These are phyloP conservation scores for Syngnathus scovelli DNA, from an alignment of 2,113 vertebrate genomes.

Conservation along the genomic window DNA sequence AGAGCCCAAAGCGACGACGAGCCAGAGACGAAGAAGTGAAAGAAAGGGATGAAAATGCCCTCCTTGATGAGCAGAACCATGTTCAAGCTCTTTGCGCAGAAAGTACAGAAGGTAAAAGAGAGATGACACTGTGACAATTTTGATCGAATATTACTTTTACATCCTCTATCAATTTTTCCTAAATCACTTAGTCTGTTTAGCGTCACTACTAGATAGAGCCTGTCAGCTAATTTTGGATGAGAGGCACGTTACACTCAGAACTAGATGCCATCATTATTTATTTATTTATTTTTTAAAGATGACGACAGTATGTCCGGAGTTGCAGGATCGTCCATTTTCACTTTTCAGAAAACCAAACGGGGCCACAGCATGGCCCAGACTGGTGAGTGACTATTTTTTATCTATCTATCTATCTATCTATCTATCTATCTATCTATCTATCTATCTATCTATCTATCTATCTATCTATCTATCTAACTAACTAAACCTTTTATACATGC, in stretches of 20 bases:
- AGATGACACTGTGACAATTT: background rate
- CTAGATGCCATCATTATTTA: no score
- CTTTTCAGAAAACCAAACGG: conserved; percentile 82
- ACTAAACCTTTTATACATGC: no score
- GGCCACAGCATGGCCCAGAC: conserved; percentile 83
- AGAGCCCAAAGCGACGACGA: conserved; percentile 63
- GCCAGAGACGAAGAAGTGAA: conserved; percentile 39
- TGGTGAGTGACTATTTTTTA: conserved; percentile 63
- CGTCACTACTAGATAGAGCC: no score
- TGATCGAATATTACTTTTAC: background rate
- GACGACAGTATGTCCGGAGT: conserved; percentile 51
- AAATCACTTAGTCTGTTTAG: background rate
- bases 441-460: no score
- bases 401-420: no score
- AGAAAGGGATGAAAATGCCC: conserved; percentile 63
- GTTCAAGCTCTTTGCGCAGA: conserved; percentile 75
- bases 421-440: no score
- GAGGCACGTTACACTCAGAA: no score
- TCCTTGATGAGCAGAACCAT: conserved; percentile 78
- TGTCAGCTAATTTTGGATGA: no score
- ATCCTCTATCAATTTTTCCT: background rate
- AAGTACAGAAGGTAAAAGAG: conserved; percentile 70
- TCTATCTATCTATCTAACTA: no score
- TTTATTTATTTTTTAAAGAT: conserved; percentile 21
- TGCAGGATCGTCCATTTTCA: conserved; percentile 78